A percentile compares a stretch with the other conserved stretches of the same genome.
These are phyloP conservation scores for Colossoma macropomum DNA, from an alignment of 2,113 vertebrate genomes.

Conservation along the genomic window DNA sequence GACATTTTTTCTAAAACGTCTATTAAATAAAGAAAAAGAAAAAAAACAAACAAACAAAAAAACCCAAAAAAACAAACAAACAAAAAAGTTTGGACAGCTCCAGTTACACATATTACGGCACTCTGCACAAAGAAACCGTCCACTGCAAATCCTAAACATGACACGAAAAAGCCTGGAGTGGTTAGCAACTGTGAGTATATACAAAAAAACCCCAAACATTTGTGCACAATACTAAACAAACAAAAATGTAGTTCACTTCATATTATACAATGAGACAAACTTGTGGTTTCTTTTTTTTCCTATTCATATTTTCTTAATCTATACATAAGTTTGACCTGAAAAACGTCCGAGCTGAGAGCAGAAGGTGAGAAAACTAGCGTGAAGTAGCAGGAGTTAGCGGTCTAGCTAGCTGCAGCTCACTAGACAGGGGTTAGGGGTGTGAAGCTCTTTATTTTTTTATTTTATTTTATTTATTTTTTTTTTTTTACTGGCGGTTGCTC, in stretches of 20 bases:
- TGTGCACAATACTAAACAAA: conserved; percentile 77
- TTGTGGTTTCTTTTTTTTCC: conserved; percentile 18
- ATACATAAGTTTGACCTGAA: conserved; percentile 43
- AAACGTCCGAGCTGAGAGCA: not conserved
- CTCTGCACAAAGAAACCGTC: conserved; percentile 86
- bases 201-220: conserved; percentile 75
- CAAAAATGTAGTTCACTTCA: conserved; percentile 71
- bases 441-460: not conserved
- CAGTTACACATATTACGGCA: conserved; percentile 73
- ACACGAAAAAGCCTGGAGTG: conserved; percentile 71
- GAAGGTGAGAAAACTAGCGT: conserved; percentile 18
- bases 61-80: too few relatives aligned
- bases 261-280: conserved; percentile 54
- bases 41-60: conserved; percentile 75
- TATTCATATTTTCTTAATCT: conserved; percentile 35
- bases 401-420: conserved; percentile 20
- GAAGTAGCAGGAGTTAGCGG: conserved; percentile 8
- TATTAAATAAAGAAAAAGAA: conserved; percentile 65
- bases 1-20: conserved; percentile 71
- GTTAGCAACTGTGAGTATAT: conserved; percentile 81
- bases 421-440: conserved; percentile 11
- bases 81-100: conserved; percentile 62
- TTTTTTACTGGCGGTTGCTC: conserved; percentile 91
- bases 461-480: not conserved
- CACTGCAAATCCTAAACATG: conserved; percentile 77